Conservation (phyloP, 2,888 invertebrate species). For the Lasioglossum villosulum region DNA sequence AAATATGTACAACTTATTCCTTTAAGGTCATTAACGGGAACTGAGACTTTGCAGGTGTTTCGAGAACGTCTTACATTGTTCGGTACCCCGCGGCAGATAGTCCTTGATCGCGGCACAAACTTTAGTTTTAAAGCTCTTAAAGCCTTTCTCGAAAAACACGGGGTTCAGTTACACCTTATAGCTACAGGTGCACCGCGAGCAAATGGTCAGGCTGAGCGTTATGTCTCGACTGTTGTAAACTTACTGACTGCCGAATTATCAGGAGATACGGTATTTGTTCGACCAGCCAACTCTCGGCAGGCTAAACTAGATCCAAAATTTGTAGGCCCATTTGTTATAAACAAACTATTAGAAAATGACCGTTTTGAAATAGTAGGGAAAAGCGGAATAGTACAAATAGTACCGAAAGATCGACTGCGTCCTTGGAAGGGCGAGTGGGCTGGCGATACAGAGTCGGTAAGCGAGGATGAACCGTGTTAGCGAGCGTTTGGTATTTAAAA, state of each 20-base stretch:
- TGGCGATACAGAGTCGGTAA: not conserved
- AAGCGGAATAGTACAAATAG: too few relatives aligned
- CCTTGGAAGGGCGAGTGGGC: too few relatives aligned
- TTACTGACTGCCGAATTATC: not conserved
- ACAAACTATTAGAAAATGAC: too few relatives aligned
- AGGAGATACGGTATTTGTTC: not conserved
- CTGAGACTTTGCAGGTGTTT: too few relatives aligned
- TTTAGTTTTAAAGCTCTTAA: slow-evolving; percentile 9
- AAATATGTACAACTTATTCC: too few relatives aligned
- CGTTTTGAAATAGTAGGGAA: too few relatives aligned
- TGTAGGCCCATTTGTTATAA: not conserved
- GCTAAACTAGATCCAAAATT: not conserved
- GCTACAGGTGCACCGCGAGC: not conserved
- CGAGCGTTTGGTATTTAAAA: too few relatives aligned
- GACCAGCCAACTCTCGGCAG: not conserved
- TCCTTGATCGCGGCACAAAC: slow-evolving; percentile 25
- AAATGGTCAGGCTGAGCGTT: slow-evolving; percentile 1
- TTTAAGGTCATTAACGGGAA: too few relatives aligned
- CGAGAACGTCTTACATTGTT: too few relatives aligned
- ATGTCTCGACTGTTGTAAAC: not conserved
- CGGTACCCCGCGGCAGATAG: too few relatives aligned
- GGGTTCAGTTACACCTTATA: not conserved
- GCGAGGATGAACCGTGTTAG: slow-evolving; percentile 2
- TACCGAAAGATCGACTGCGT: too few relatives aligned
- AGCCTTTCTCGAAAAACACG: slow-evolving; percentile 52